phyloP scores from a whole-genome alignment of 2,888 invertebrate species.

The Adineta ricciae region DNA sequence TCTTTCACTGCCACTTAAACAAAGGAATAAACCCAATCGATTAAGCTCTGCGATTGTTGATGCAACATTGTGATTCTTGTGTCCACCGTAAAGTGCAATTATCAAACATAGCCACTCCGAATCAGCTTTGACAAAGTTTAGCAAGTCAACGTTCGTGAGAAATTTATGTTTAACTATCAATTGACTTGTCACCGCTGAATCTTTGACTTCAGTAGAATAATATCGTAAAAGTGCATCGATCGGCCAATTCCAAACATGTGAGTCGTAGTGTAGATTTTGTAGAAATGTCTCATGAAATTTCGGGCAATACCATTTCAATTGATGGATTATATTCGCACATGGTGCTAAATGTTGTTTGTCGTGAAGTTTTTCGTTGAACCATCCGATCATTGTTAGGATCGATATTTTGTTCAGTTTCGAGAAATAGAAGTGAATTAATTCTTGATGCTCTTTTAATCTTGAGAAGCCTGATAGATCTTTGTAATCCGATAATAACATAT shows the following conservation, averaged over 20 bases:
- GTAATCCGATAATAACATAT: background rate
- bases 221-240: background rate
- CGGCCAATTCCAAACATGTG: background rate
- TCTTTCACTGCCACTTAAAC: background rate
- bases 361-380: background rate
- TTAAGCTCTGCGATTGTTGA: background rate
- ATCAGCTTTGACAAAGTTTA: background rate
- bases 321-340: background rate
- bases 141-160: background rate
- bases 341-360: background rate
- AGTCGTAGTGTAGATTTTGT: background rate
- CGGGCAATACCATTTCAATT: background rate
- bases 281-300: background rate
- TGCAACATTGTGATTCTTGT: background rate
- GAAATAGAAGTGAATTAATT: background rate
- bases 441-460: slow-evolving; percentile 1
- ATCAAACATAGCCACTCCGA: background rate
- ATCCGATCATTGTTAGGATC: background rate
- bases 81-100: background rate
- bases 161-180: background rate
- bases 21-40: background rate
- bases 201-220: background rate
- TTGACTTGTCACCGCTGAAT: background rate
- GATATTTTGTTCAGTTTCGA: background rate
- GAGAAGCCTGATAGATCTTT: background rate